phyloP scores from a whole-genome alignment of 2,888 invertebrate species.

The Lomographa bimaculata region DNA sequence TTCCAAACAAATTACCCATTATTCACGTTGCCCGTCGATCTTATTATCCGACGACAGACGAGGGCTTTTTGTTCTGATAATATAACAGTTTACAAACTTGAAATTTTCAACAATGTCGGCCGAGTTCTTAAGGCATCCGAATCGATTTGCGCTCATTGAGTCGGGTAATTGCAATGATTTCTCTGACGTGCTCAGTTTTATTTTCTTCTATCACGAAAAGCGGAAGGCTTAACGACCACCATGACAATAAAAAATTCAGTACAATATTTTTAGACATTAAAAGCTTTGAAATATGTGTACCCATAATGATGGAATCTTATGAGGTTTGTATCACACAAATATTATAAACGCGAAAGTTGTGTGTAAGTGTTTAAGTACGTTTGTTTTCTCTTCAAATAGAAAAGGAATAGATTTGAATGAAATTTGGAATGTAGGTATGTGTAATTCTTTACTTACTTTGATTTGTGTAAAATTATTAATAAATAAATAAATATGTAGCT shows the following conservation, averaged over 20 bases:
- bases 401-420: no score
- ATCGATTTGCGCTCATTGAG: constrained; percentile 68
- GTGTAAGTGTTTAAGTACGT: no score
- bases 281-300: no score
- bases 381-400: no score
- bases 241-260: neutral
- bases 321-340: no score
- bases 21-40: constrained; percentile 72
- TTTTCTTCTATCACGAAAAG: constrained; percentile 46
- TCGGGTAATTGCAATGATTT: constrained; percentile 69
- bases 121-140: constrained; percentile 58
- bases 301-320: no score
- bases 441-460: no score
- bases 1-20: constrained; percentile 79
- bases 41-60: constrained; percentile 69
- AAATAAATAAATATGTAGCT: no score
- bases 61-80: constrained; percentile 36
- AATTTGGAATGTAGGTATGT: no score
- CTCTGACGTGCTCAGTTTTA: constrained; percentile 53
- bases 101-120: constrained; percentile 47
- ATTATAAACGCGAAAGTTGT: no score
- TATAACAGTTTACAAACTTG: constrained; percentile 45
- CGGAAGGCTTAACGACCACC: constrained; percentile 28
- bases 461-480: no score
- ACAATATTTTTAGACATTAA: no score